Percentiles rank a stretch among this genome's conserved stretches.
Conservation (phyloP, 2,888 invertebrate species). For the Heterodera filipjevi region DNA sequence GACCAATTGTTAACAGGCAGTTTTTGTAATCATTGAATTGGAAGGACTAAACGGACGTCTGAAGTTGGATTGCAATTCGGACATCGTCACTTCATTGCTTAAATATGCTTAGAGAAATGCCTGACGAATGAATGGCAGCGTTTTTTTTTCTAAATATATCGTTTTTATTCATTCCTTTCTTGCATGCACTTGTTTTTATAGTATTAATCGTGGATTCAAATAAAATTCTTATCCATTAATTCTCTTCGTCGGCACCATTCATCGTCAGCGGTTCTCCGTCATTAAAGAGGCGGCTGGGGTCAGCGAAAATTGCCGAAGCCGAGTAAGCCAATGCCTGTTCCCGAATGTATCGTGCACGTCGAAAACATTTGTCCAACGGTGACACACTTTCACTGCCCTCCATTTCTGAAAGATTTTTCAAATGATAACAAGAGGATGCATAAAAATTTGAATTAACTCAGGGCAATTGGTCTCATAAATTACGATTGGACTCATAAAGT, state of each 20-base stretch:
- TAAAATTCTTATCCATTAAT: too few relatives aligned
- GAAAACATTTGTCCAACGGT: constrained; percentile 33
- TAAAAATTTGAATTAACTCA: constrained; percentile 17
- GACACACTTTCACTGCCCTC: constrained; percentile 30
- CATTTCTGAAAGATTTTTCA: constrained; percentile 31
- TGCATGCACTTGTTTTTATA: neutral
- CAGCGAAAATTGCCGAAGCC: constrained; percentile 31
- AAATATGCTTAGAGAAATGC: neutral
- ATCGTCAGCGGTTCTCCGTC: neutral
- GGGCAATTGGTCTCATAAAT: too few relatives aligned
- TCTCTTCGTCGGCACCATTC: neutral
- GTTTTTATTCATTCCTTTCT: neutral
- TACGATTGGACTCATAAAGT: too few relatives aligned
- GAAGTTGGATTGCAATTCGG: neutral
- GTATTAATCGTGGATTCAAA: too few relatives aligned
- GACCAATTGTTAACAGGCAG: neutral
- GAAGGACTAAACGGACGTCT: constrained; percentile 14
- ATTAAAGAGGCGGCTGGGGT: constrained; percentile 24
- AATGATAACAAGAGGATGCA: neutral
- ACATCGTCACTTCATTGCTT: neutral
- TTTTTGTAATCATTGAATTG: constrained; percentile 29
- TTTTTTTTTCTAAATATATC: neutral
- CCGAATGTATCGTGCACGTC: constrained; percentile 19
- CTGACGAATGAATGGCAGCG: neutral
- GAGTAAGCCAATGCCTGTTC: constrained; percentile 28